Evolutionary conservation across 1,140 invertebrate genomes (phyloP), one percentile per base, ranked within the genome.

Genomic region (Protaetia brevitarsis): DNA sequence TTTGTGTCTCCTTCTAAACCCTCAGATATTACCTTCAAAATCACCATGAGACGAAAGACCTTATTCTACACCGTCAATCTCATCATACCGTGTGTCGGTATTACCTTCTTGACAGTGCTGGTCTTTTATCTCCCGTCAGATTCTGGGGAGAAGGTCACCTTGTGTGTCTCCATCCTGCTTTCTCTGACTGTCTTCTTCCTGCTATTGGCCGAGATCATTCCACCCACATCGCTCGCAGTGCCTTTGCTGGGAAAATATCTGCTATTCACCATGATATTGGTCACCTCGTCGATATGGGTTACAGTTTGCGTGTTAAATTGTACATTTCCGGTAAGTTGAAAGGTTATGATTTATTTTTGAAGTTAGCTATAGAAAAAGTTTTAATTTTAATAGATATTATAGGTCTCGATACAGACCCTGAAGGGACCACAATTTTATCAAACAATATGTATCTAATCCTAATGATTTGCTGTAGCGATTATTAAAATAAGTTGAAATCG

Each of bases 111-210:
- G 27, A 96, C 96, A 0, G 93, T 97, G 5, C 82, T 98, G 31
- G 96, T 98, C 11, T 98, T 98, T 80, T 98, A 97, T 81, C 78
- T 98, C 68, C 96, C 96, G 3, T 96, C 94, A 26, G 95, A 97
- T 80, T 95, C 93, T 4, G 95, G 96, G 13, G 96, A 98, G 81
- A 97, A 97, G 82, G 89, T 91, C 76, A 90, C 95, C 71, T 86
- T 99, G 73, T 97, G 95, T 83, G 97, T 98, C 80, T 98, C 95
- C 74, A 98, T 99, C 81, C 87, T 99, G 68, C 90, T 99, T 69
- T 98, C 97, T 59, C 82, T 99, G 76, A 98, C 96, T 77, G 96
- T 99, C 81, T 99, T 99, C 85, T 98, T 99, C 85, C 86, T 99
- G 76, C 85, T 99, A 68, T 81, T 99, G 74, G 95, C 95, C 63